Evolutionary conservation across 37 sponge, comb jelly and placozoan species (phyloP).

Genomic region (Dysidea cf. avara): DNA sequence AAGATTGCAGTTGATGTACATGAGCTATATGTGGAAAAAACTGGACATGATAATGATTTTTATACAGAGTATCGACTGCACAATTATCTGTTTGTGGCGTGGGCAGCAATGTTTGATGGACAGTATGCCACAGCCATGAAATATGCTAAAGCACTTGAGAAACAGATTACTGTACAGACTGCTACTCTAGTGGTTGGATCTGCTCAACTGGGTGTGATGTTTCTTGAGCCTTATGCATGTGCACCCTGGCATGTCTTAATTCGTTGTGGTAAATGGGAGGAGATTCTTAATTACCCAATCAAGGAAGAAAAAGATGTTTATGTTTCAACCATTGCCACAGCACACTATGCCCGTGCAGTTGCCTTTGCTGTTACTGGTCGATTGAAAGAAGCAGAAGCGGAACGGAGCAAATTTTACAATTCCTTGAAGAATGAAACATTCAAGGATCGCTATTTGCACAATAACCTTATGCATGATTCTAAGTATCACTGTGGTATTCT

Average conservation of each 20-base stretch:
- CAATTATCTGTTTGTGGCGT: conserved; percentile 60
- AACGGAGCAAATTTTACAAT: conserved; percentile 33
- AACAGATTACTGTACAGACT: too few relatives aligned
- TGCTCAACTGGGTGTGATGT: too few relatives aligned
- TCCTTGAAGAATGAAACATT: too few relatives aligned
- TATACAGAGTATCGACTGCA: conserved; percentile 55
- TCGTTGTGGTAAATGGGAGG: conserved; percentile 71
- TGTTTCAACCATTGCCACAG: conserved; percentile 17
- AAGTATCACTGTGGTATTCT: too few relatives aligned
- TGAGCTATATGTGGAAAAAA: conserved; percentile 20
- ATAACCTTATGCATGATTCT: too few relatives aligned
- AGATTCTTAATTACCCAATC: too few relatives aligned
- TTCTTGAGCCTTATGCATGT: conserved; percentile 31
- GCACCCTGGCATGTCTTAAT: too few relatives aligned
- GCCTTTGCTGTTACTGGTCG: conserved; percentile 60
- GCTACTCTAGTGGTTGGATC: too few relatives aligned
- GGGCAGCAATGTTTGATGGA: too few relatives aligned
- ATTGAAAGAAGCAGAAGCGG: conserved; percentile 47
- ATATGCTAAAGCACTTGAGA: conserved; percentile 27
- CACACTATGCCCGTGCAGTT: conserved; percentile 70
- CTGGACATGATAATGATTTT: conserved; percentile 37
- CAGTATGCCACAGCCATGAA: conserved; percentile 54
- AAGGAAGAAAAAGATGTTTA: conserved; percentile 49
- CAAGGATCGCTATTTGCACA: too few relatives aligned
- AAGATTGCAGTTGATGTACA: conserved; percentile 42